phyloP scores from a whole-genome alignment of 2,797 vertebrate species.

The Jordanella pulchra region DNA sequence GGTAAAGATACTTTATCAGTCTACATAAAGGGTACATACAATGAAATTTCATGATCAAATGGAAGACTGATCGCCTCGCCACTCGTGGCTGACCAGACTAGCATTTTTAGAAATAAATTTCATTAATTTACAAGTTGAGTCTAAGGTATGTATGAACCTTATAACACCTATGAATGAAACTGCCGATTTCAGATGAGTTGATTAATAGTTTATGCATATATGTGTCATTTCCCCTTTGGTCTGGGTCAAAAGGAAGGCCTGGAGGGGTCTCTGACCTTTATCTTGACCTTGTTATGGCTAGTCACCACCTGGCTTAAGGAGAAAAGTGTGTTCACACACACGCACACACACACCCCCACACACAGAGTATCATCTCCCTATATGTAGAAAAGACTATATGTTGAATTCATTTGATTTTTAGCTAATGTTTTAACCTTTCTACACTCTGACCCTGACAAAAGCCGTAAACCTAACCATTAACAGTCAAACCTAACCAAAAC shows the following conservation, averaged over 20 bases:
- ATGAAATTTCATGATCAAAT: too few relatives aligned
- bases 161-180: not conserved
- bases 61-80: too few relatives aligned
- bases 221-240: slow-evolving; percentile 42
- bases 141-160: not conserved
- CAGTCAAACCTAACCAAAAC: too few relatives aligned
- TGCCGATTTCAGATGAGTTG: slow-evolving; percentile 22
- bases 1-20: too few relatives aligned
- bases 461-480: too few relatives aligned
- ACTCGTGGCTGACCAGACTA: too few relatives aligned
- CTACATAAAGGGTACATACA: too few relatives aligned
- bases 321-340: slow-evolving; percentile 45
- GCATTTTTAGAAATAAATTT: not conserved
- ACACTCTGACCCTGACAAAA: too few relatives aligned
- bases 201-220: slow-evolving; percentile 31
- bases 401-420: too few relatives aligned
- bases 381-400: too few relatives aligned
- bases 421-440: too few relatives aligned
- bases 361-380: not conserved
- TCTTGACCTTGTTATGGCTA: slow-evolving; percentile 73
- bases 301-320: slow-evolving; percentile 72
- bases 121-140: not conserved
- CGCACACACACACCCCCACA: slow-evolving; percentile 27
- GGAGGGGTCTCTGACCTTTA: slow-evolving; percentile 61
- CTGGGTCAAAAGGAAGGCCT: slow-evolving; percentile 21